Evolutionary conservation across 2,888 invertebrate genomes (phyloP), one percentile per base, ranked within the genome.

Genomic region (Drosophila longiperda): DNA sequence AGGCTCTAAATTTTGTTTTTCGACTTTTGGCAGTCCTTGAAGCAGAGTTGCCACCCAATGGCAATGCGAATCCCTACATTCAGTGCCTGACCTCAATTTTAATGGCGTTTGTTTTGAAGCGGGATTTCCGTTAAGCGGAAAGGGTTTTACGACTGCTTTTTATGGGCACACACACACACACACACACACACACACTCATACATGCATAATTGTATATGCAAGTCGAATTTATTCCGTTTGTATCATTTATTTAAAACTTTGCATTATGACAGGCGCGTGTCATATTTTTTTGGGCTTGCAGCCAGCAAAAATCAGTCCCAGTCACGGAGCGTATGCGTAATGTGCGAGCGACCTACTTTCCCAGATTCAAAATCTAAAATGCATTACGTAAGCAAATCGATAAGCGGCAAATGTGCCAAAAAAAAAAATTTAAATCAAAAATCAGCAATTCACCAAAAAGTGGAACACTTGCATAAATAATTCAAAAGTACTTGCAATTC

Each of bases 101-200:
- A 87, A 89, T 87, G 87, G 87, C 87, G 84, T 87, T 87, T 87
- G 87, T 87, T 87, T 89, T 90, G 84, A 87, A 89, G 76, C 90
- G 84, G 87, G 89, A 90, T 87, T 87, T 87, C 90, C 87, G 89
- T 60, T 89, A 69, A 83, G 79, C 87, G 90, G 89, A 89, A 87
- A 89, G 90, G 87, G 90, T 90, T 87, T 87, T 87, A 87, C 69
- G 87, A 74, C 90, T 90, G 89, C 78, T 86, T 88, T 87, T 87
- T 87, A 88, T 86, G 80, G 85, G 54, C 66, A 73, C 55, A 74
- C 33, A 52, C 58, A 52, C 7, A 5, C 20, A 23, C 5, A 53
- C 3, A 34, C 38, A 59, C 8, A 34, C 17, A 67, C 26, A 29
- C n/a, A 40, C 49, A 65, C 29, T 42, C 38, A 67, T 33, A 29